Base-by-base conservation (phyloP, 1,140 invertebrate genomes). In the Papilio glaucus region DNA sequence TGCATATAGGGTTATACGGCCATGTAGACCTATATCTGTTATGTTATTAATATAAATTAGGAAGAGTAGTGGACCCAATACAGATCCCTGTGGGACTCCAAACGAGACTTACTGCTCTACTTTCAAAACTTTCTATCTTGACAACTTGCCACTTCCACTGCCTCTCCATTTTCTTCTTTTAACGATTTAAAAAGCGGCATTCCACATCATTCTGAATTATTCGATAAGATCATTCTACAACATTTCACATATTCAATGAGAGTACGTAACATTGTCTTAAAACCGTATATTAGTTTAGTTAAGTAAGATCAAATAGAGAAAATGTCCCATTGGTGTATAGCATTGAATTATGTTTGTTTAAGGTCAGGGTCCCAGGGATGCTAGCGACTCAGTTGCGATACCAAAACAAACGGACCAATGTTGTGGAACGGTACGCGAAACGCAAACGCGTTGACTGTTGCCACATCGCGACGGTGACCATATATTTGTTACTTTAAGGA, bases 381-480 rank as follows among this genome's bases (percentile, higher is more conserved):
- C 29, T 33, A 33, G 15, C 15, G 37, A 15, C 15, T 38, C 33
- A n/a, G 61, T 63, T 65, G 62, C 62, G 37, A 65, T 8, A 65
- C 33, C 37, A n/a, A 41, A n/a, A 65, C n/a, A 12, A 65, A 65
- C 29, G n/a, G 12, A 39, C n/a, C 37, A 41, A 65, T 65, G 62
- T 65, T 65, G 62, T 65, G 62, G 62, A 65, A 65, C 62, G 45
- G 7, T n/a, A 8, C 29, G 60, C 26, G 26, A 61, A 61, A 61
- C 60, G 26, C 60, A 37, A 29, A 33, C 29, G 60, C 60, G 29
- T 61, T 61, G 60, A 8, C 2, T 37, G 29, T 61, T 61, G 60
- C 26, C 13, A 61, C 60, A 61, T 61, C n/a, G 7, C 12, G 33
- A 37, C n/a, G 29, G n/a, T 15, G 24, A 61, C 60, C 45, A 33